These are phyloP conservation scores for Coryphaenoides rupestris DNA, from an alignment of 2,113 vertebrate species.

Conservation along the genomic window DNA sequence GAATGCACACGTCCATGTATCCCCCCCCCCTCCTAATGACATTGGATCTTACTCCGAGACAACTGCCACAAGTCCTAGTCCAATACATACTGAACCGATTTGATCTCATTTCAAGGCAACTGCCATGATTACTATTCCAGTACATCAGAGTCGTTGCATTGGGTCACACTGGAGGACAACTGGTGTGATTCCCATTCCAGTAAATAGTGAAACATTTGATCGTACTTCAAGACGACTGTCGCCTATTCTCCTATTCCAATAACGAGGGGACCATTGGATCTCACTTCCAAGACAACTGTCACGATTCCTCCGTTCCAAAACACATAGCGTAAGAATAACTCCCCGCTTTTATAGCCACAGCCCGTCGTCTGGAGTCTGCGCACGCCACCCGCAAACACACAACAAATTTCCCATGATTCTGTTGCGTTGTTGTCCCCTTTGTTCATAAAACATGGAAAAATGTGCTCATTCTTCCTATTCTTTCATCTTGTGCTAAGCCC, in stretches of 20 bases:
- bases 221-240: no score
- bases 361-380: constrained; percentile 12
- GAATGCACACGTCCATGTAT: no score
- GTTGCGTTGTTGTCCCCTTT: constrained; percentile 5
- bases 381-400: constrained; percentile 39
- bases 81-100: background rate
- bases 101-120: no score
- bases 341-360: constrained; percentile 10
- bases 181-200: background rate
- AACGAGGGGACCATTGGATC: background rate
- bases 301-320: background rate
- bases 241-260: background rate
- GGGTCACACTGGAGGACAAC: background rate
- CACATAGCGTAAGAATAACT: constrained; percentile 7
- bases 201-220: background rate
- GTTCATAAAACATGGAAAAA: constrained; percentile 51
- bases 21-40: background rate
- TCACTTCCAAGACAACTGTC: background rate
- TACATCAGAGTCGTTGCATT: no score
- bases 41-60: background rate
- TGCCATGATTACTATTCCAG: no score
- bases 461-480: constrained; percentile 29
- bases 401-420: constrained; percentile 24
- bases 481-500: constrained; percentile 46
- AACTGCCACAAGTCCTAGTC: background rate